A percentile compares a stretch with the other conserved stretches of the same genome.
Conservation (phyloP, 2,113 vertebrate genomes). For the Saguinus midas region DNA sequence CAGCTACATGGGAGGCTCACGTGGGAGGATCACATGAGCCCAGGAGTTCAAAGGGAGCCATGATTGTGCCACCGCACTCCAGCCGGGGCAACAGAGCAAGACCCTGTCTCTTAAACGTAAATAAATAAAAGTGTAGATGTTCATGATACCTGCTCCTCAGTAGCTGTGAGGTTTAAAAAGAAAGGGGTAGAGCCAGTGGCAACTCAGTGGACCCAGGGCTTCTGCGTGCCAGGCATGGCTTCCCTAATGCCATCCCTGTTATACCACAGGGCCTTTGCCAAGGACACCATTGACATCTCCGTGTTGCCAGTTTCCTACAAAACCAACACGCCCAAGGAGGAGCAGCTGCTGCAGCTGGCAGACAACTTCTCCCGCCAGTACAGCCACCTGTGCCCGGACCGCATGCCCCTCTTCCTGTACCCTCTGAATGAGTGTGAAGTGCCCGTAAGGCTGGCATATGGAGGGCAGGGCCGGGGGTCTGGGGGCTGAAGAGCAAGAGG, state of each 20-base stretch:
- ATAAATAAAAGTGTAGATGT: background rate
- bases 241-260: background rate
- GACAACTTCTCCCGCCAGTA: slow-evolving; percentile 90
- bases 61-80: background rate
- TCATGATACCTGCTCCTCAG: background rate
- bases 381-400: slow-evolving; percentile 87
- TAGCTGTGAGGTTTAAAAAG: background rate
- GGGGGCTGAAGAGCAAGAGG: background rate
- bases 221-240: background rate
- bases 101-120: background rate
- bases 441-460: slow-evolving; percentile 78
- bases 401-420: slow-evolving; percentile 87
- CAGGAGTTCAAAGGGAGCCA: background rate
- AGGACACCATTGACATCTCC: slow-evolving; percentile 73
- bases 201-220: accelerated
- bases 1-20: background rate
- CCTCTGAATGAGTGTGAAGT: slow-evolving; percentile 90
- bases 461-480: background rate
- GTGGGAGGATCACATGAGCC: background rate
- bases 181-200: background rate
- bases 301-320: slow-evolving; percentile 85
- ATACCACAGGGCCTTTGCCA: slow-evolving; percentile 59
- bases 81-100: background rate
- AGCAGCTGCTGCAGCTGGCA: slow-evolving; percentile 82
- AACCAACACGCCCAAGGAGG: slow-evolving; percentile 85